Evolutionary conservation across 1,140 invertebrate species (phyloP).

Genomic region (Meloidogyne exigua): DNA sequence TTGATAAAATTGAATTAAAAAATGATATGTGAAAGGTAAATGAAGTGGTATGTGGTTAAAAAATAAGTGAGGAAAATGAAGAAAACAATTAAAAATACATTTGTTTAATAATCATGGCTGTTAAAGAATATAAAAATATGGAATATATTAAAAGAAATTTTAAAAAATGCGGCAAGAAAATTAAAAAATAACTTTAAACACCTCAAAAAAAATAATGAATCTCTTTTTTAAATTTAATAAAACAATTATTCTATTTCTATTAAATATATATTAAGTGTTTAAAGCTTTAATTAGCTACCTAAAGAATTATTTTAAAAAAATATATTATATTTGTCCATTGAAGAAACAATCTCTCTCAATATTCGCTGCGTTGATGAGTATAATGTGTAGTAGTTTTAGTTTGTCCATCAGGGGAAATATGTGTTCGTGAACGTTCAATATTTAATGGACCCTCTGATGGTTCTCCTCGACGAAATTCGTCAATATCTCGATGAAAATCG

Average conservation of each 20-base stretch:
- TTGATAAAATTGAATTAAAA: background rate
- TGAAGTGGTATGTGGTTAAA: background rate
- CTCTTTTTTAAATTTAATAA: too few relatives aligned
- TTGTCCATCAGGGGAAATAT: conserved; percentile 33
- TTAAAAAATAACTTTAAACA: background rate
- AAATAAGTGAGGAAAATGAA: background rate
- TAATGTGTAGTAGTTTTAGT: conserved; percentile 27
- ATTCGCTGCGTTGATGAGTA: conserved; percentile 25
- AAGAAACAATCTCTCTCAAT: background rate
- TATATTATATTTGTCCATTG: background rate
- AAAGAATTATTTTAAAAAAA: background rate
- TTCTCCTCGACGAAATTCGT: conserved; percentile 25
- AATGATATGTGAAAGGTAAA: background rate
- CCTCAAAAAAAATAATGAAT: background rate
- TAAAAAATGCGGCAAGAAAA: conserved; percentile 1
- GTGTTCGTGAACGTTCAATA: conserved; percentile 26
- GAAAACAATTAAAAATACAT: background rate
- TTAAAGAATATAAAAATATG: background rate
- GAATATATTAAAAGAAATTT: background rate
- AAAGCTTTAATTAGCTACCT: background rate
- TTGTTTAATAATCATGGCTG: conserved; percentile 6
- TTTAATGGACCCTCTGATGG: conserved; percentile 27
- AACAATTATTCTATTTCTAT: too few relatives aligned
- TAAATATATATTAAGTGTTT: background rate
- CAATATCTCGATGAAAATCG: conserved; percentile 31